phyloP scores from a whole-genome alignment of 2,888 invertebrate genomes.

The Petrolisthes manimaculis region DNA sequence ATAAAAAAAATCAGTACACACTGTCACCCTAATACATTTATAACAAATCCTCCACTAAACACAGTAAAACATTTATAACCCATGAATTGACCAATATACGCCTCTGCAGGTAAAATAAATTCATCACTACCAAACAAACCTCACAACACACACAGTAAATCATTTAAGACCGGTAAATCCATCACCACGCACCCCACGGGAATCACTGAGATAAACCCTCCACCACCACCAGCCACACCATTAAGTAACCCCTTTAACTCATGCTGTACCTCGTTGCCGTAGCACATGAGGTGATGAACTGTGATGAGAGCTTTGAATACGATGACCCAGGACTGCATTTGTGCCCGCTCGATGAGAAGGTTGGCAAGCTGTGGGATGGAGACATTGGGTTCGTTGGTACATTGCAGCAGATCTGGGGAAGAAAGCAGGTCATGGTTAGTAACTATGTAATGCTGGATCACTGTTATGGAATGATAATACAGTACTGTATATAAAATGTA shows the following conservation, averaged over 20 bases:
- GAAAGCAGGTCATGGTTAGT: slow-evolving; percentile 66
- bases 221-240: not conserved
- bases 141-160: not conserved
- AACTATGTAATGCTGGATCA: not conserved
- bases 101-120: too few relatives aligned
- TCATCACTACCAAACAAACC: not conserved
- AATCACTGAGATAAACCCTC: not conserved
- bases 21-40: too few relatives aligned
- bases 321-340: slow-evolving; percentile 98
- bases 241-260: not conserved
- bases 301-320: slow-evolving; percentile 98
- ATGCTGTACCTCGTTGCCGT: slow-evolving; percentile 93
- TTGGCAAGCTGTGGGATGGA: slow-evolving; percentile 99
- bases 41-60: too few relatives aligned
- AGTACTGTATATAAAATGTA: not conserved
- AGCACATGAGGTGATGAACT: slow-evolving; percentile 98
- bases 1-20: too few relatives aligned
- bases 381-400: slow-evolving; percentile 99
- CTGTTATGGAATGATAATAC: not conserved
- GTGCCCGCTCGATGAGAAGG: slow-evolving; percentile 96
- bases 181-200: not conserved
- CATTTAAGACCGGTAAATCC: not conserved
- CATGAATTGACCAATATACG: too few relatives aligned
- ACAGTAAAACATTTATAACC: too few relatives aligned
- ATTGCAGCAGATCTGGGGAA: slow-evolving; percentile 95